Conservation (phyloP, 2,888 invertebrate species). For the Aproaerema taeniolella region DNA sequence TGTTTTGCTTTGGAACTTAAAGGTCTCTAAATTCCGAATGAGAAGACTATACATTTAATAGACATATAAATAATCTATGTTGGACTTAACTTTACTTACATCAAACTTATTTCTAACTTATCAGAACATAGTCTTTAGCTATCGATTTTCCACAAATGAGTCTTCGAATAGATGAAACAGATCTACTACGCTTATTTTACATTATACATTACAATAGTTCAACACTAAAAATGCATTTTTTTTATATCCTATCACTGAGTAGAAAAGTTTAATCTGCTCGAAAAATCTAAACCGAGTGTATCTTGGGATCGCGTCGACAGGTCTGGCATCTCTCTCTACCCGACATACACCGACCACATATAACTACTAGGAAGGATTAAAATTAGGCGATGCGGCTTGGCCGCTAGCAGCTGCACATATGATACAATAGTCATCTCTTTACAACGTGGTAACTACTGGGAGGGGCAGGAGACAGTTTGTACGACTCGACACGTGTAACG, state of each 20-base stretch:
- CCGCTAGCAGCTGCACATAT: constrained; percentile 71
- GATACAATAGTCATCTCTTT: constrained; percentile 65
- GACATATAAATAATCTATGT: constrained; percentile 72
- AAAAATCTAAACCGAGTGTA: constrained; percentile 70
- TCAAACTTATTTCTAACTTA: constrained; percentile 59
- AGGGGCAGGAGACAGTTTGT: constrained; percentile 61
- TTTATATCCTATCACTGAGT: constrained; percentile 72
- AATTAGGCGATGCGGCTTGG: constrained; percentile 62
- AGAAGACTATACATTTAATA: constrained; percentile 63
- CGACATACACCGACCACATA: constrained; percentile 52
- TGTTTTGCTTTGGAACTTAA: constrained; percentile 66
- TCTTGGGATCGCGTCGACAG: constrained; percentile 27
- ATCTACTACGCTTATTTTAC: constrained; percentile 65
- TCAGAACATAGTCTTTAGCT: constrained; percentile 71
- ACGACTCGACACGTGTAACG: constrained; percentile 44
- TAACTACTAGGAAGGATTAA: constrained; percentile 69
- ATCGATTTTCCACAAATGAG: constrained; percentile 66
- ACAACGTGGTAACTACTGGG: constrained; percentile 72
- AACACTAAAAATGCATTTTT: constrained; percentile 74
- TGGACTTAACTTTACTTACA: constrained; percentile 64
- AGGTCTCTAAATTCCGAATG: constrained; percentile 62
- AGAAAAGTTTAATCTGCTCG: constrained; percentile 74
- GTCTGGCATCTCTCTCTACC: constrained; percentile 40
- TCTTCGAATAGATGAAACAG: constrained; percentile 77
- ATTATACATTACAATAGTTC: constrained; percentile 68